Evolutionary conservation across 2,797 vertebrate genomes (phyloP).

Genomic region (Catamblyrhynchus diadema): DNA sequence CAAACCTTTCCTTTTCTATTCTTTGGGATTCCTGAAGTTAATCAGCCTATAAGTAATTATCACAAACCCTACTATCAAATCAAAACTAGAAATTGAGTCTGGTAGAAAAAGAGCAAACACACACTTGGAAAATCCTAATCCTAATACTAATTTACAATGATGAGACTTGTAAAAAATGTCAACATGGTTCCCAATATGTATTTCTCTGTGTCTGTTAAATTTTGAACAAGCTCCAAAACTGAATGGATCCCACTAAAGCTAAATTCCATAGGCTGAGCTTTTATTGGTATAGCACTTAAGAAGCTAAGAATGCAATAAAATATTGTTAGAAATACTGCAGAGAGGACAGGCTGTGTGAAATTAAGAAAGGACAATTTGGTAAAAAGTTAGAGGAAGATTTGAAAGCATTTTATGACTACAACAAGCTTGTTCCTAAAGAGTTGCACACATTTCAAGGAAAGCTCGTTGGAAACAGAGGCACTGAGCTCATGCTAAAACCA

Average conservation of each 20-base stretch:
- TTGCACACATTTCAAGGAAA: neutral
- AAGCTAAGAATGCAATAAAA: neutral
- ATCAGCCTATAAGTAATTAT: neutral
- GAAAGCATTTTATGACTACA: neutral
- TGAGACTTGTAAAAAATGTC: neutral
- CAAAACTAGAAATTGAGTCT: neutral
- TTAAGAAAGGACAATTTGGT: neutral
- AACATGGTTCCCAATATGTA: neutral
- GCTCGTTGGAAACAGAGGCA: neutral
- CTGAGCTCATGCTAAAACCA: neutral
- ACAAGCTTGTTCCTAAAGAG: neutral
- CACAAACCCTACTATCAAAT: neutral
- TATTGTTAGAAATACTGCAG: neutral
- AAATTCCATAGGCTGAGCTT: neutral
- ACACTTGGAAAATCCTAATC: neutral
- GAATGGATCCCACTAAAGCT: neutral
- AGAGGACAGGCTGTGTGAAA: neutral
- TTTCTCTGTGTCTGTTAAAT: neutral
- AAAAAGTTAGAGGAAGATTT: neutral
- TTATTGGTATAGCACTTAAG: neutral
- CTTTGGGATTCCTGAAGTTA: neutral
- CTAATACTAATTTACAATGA: neutral
- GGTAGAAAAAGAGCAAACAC: neutral
- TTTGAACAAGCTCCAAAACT: neutral
- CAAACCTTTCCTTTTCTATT: neutral